Percentiles rank a stretch among this genome's conserved stretches.
These are phyloP conservation scores for Pachyramphus minor DNA, from an alignment of 2,113 vertebrate species.

Conservation along the genomic window DNA sequence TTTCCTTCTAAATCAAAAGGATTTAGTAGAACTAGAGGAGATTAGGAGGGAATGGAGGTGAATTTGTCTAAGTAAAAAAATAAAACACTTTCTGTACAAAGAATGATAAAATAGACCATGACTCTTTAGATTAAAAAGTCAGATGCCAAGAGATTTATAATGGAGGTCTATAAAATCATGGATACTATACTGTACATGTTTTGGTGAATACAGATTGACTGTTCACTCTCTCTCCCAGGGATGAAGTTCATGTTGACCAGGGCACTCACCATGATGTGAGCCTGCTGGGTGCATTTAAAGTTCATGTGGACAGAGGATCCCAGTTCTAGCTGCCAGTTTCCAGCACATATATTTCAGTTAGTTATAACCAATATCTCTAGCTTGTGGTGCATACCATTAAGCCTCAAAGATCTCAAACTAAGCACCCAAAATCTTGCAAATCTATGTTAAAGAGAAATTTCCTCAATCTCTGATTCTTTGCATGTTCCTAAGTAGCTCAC, in stretches of 20 bases:
- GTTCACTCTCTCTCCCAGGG: neutral
- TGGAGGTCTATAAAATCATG: neutral
- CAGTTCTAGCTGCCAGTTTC: neutral
- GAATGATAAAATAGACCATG: neutral
- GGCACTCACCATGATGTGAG: neutral
- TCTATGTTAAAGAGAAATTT: neutral
- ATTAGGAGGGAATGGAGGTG: neutral
- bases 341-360: neutral
- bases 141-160: neutral
- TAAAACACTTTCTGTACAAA: neutral
- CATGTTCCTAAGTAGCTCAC: neutral
- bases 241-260: neutral
- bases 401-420: neutral
- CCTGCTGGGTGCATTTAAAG: neutral
- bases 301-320: accelerated
- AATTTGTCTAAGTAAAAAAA: neutral
- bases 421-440: neutral
- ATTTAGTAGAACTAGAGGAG: neutral
- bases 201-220: neutral
- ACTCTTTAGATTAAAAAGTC: neutral
- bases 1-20: neutral
- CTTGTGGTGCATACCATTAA: neutral
- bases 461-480: neutral
- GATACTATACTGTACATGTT: neutral
- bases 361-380: neutral